Percentiles rank a stretch among this genome's conserved stretches.
phyloP scores from a whole-genome alignment of 2,113 vertebrate genomes.

The Mustelus asterias region DNA sequence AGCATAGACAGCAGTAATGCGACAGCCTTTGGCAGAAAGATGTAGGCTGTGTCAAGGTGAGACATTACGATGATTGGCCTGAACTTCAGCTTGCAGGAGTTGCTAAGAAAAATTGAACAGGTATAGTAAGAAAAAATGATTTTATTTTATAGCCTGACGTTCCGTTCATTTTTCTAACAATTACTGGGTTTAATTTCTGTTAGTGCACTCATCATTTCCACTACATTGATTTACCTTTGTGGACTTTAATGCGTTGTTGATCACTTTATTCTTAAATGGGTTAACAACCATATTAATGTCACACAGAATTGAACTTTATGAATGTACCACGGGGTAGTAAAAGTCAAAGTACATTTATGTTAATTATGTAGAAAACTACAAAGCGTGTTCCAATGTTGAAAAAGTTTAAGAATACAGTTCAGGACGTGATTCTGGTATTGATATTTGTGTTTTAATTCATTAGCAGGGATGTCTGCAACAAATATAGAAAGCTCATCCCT shows the following conservation, averaged over 20 bases:
- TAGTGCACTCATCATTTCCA: not conserved
- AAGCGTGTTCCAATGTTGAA: not conserved
- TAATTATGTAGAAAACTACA: not conserved
- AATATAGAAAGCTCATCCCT: not conserved
- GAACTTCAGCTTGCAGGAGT: conserved; percentile 81
- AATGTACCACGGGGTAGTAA: not conserved
- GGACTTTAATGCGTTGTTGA: not conserved
- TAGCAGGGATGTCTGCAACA: not conserved
- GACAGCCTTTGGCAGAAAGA: conserved; percentile 53
- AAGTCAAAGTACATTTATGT: not conserved
- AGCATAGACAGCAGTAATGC: conserved; percentile 47
- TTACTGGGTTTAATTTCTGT: not conserved
- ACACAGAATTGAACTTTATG: not conserved
- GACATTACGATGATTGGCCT: conserved; percentile 82
- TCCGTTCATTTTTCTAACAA: not conserved
- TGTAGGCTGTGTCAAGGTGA: conserved; percentile 56
- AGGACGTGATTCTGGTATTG: not conserved
- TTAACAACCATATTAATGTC: not conserved
- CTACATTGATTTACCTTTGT: not conserved
- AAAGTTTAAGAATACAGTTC: not conserved
- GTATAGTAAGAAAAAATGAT: conserved; percentile 58
- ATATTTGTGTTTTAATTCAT: not conserved
- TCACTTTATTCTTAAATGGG: not conserved
- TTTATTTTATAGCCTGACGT: not conserved
- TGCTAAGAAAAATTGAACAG: conserved; percentile 88